phyloP scores from a whole-genome alignment of 2,888 invertebrate genomes.

The Folsomia candida region DNA sequence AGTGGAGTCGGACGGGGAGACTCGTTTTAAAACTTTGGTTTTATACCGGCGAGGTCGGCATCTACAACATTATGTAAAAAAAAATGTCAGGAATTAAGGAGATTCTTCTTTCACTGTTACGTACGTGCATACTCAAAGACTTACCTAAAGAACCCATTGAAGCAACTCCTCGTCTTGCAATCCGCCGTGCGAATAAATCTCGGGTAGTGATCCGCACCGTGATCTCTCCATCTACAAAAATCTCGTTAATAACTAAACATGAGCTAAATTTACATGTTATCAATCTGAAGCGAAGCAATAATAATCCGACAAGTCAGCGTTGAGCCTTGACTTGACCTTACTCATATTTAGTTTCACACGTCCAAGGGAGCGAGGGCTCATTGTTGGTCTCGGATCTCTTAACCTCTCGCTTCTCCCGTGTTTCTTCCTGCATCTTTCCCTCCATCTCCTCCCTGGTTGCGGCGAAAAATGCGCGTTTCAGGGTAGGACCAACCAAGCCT shows the following conservation, averaged over 20 bases:
- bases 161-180: conserved; percentile 46
- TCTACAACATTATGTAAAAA: too few species aligned
- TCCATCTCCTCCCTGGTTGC: conserved; percentile 44
- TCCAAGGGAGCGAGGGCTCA: conserved; percentile 31
- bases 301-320: too few species aligned
- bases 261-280: too few species aligned
- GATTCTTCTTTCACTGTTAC: too few species aligned
- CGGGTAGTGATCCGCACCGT: conserved; percentile 44
- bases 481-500: conserved; percentile 38
- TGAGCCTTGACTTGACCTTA: not conserved
- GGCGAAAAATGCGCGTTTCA: conserved; percentile 49
- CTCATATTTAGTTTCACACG: conserved; percentile 47
- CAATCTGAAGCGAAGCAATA: too few species aligned
- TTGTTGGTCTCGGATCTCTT: conserved; percentile 1
- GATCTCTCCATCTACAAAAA: too few species aligned
- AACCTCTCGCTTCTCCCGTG: conserved; percentile 26
- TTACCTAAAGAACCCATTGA: conserved; percentile 47
- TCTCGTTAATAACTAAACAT: too few species aligned
- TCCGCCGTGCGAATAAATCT: conserved; percentile 49
- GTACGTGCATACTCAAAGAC: too few species aligned
- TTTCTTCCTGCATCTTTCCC: conserved; percentile 29
- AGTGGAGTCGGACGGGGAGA: conserved; percentile 38
- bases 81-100: too few species aligned
- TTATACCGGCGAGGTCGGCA: conserved; percentile 48
- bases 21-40: conserved; percentile 45